Conservation (phyloP, 2,113 vertebrate genomes). For the Eidolon helvum region DNA sequence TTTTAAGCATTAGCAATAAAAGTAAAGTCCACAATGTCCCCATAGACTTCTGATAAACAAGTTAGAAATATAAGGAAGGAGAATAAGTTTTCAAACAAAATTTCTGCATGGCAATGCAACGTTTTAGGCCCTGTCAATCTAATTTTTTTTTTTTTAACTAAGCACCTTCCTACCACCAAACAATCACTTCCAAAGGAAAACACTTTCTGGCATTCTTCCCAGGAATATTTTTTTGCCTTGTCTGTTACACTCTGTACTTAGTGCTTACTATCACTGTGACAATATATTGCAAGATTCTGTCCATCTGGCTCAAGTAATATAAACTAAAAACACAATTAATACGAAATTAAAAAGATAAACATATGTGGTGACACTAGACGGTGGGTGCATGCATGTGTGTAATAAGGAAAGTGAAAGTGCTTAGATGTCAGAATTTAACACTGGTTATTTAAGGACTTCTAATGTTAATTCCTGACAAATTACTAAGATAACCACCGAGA, state of each 20-base stretch:
- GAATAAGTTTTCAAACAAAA: constrained; percentile 52
- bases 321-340: constrained; percentile 34
- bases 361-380: background rate
- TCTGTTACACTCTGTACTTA: background rate
- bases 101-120: background rate
- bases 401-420: background rate
- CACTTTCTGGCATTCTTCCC: constrained; percentile 49
- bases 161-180: constrained; percentile 39
- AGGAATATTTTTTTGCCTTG: constrained; percentile 16
- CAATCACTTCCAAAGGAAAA: constrained; percentile 54
- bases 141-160: background rate
- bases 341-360: background rate
- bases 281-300: constrained; percentile 33
- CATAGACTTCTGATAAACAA: constrained; percentile 30
- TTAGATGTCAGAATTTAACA: background rate
- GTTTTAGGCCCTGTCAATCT: background rate
- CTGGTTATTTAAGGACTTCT: constrained; percentile 8
- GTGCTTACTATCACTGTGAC: background rate
- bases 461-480: constrained; percentile 32
- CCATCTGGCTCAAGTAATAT: background rate
- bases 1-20: constrained; percentile 5
- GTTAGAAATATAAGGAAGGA: background rate
- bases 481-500: background rate
- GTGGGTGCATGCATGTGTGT: background rate
- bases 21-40: constrained; percentile 14